Percentiles rank a stretch among this genome's conserved stretches.
These are phyloP conservation scores for Atopsyche davidsoni DNA, from an alignment of 1,140 invertebrate species.

Conservation along the genomic window DNA sequence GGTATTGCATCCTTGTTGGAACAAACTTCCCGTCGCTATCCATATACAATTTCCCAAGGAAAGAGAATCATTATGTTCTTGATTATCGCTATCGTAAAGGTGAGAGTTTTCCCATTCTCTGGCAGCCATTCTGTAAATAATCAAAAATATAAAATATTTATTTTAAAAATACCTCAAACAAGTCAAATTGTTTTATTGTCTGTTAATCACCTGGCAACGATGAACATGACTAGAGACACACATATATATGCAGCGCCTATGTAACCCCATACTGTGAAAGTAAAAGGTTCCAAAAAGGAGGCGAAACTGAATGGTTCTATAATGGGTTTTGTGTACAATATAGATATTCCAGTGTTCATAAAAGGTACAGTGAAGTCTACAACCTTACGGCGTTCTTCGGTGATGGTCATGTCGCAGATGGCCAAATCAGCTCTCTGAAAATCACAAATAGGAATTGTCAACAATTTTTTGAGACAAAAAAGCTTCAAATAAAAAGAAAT, in stretches of 20 bases:
- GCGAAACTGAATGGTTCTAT: slow-evolving; percentile 70
- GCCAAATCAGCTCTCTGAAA: slow-evolving; percentile 84
- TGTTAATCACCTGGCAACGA: slow-evolving; percentile 70
- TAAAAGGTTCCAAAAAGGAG: slow-evolving; percentile 85
- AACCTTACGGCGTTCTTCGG: slow-evolving; percentile 70
- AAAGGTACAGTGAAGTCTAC: slow-evolving; percentile 88
- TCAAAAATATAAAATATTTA: background rate
- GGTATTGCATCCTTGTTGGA: slow-evolving; percentile 75
- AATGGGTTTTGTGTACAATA: slow-evolving; percentile 67
- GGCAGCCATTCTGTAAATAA: slow-evolving; percentile 63
- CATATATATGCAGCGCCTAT: slow-evolving; percentile 82
- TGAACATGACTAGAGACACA: slow-evolving; percentile 78
- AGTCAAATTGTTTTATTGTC: too few relatives aligned
- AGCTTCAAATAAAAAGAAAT: too few relatives aligned
- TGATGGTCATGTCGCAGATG: slow-evolving; percentile 89
- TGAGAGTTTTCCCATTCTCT: slow-evolving; percentile 87
- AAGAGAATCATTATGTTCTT: slow-evolving; percentile 73
- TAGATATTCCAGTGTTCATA: slow-evolving; percentile 79
- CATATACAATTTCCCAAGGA: slow-evolving; percentile 69
- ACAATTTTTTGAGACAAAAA: background rate
- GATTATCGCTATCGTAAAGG: slow-evolving; percentile 74
- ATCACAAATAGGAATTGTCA: background rate
- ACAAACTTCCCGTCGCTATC: slow-evolving; percentile 73
- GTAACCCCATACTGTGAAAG: slow-evolving; percentile 88
- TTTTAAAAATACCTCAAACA: background rate